Evolutionary conservation across 2,113 vertebrate genomes (phyloP).

Genomic region (Lates calcarifer): DNA sequence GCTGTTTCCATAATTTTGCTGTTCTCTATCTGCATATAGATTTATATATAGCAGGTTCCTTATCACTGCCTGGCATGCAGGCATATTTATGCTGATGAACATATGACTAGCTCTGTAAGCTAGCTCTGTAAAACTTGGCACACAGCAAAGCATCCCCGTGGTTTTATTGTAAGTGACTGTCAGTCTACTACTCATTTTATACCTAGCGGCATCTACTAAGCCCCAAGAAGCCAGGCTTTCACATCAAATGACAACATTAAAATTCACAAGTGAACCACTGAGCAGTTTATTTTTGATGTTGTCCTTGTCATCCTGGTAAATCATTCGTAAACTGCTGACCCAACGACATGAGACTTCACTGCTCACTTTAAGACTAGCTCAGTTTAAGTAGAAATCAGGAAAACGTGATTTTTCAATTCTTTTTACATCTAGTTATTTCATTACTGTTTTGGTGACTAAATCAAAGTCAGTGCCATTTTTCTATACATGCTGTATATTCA

Average conservation of each 20-base stretch:
- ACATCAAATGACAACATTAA: conserved; percentile 9
- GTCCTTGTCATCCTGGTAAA: background rate
- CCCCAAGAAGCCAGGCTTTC: background rate
- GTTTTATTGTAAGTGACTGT: background rate
- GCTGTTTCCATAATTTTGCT: background rate
- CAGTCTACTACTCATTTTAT: conserved; percentile 8
- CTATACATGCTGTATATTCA: background rate
- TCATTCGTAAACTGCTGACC: background rate
- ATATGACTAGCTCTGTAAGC: conserved; percentile 19
- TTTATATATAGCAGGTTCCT: background rate
- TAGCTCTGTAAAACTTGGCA: conserved; percentile 25
- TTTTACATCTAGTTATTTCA: background rate
- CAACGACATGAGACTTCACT: background rate
- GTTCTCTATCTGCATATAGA: background rate
- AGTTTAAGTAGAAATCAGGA: background rate
- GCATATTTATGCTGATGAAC: conserved; percentile 38
- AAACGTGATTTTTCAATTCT: background rate
- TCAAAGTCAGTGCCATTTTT: background rate
- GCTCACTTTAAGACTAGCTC: background rate
- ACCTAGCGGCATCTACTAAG: background rate
- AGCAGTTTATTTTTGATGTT: background rate
- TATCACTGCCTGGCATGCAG: conserved; percentile 15
- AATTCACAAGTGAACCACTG: background rate
- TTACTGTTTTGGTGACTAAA: background rate
- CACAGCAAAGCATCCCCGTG: background rate